phyloP scores from a whole-genome alignment of 2,888 invertebrate genomes.

The Polyploca ridens region DNA sequence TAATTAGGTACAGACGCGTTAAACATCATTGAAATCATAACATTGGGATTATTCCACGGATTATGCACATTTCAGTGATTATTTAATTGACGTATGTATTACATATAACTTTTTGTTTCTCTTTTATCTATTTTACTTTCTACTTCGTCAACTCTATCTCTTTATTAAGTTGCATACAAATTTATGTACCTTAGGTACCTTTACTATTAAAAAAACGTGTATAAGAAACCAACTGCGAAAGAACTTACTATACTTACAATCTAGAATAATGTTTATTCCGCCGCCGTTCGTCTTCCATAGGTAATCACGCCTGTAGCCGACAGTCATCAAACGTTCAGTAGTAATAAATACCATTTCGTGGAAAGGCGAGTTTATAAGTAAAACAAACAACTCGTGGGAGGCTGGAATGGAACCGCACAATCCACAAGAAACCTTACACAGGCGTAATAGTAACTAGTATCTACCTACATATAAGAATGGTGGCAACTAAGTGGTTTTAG shows the following conservation, averaged over 20 bases:
- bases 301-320: constrained; percentile 20
- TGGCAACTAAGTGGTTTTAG: constrained; percentile 28
- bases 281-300: neutral
- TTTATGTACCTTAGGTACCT: no score
- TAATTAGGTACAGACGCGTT: neutral
- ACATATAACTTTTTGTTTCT: no score
- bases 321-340: constrained; percentile 38
- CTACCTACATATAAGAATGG: neutral
- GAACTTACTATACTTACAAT: neutral
- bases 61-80: neutral
- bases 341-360: constrained; percentile 43
- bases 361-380: constrained; percentile 53
- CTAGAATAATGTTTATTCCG: neutral
- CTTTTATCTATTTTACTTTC: neutral
- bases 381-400: constrained; percentile 51
- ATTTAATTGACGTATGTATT: neutral
- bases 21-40: neutral
- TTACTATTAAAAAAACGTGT: no score
- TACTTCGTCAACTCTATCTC: no score
- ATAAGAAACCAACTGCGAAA: neutral
- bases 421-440: constrained; percentile 47
- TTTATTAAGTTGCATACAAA: no score
- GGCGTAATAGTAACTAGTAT: constrained; percentile 33
- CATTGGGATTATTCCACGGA: neutral
- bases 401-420: constrained; percentile 48